A percentile compares a stretch with the other conserved stretches of the same genome.
phyloP scores from a whole-genome alignment of 2,888 invertebrate species.

The Dicyrtomina minuta region DNA sequence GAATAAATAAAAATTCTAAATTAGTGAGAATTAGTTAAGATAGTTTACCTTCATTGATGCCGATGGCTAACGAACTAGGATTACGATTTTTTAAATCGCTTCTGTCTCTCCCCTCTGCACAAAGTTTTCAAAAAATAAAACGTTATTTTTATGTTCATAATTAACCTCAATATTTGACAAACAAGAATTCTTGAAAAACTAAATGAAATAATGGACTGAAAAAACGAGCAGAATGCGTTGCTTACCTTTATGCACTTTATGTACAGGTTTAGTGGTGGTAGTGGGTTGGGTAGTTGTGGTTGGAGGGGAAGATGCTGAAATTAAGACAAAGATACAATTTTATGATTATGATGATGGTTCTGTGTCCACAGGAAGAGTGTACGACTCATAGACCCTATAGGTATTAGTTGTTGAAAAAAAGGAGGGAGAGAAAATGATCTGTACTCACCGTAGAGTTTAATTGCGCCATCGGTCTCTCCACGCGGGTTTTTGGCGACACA shows the following conservation, averaged over 20 bases:
- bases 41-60: constrained; percentile 57
- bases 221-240: constrained; percentile 25
- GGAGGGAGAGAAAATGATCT: background rate
- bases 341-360: no score
- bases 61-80: constrained; percentile 66
- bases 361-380: no score
- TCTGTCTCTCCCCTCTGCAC: constrained; percentile 57
- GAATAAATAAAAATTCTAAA: background rate
- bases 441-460: constrained; percentile 80
- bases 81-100: constrained; percentile 64
- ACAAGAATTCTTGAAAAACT: no score
- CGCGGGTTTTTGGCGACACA: constrained; percentile 82
- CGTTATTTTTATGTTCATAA: no score
- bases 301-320: constrained; percentile 74
- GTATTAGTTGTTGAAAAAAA: background rate
- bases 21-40: no score
- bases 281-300: constrained; percentile 76
- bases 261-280: constrained; percentile 63
- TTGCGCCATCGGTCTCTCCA: constrained; percentile 83
- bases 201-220: constrained; percentile 9
- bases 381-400: background rate
- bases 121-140: no score
- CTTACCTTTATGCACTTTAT: constrained; percentile 52
- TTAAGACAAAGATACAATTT: constrained; percentile 1
- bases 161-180: no score